Percentiles rank a stretch among this genome's conserved stretches.
Evolutionary conservation across 2,797 vertebrate genomes (phyloP).

Genomic region (Gobio occitaniae): DNA sequence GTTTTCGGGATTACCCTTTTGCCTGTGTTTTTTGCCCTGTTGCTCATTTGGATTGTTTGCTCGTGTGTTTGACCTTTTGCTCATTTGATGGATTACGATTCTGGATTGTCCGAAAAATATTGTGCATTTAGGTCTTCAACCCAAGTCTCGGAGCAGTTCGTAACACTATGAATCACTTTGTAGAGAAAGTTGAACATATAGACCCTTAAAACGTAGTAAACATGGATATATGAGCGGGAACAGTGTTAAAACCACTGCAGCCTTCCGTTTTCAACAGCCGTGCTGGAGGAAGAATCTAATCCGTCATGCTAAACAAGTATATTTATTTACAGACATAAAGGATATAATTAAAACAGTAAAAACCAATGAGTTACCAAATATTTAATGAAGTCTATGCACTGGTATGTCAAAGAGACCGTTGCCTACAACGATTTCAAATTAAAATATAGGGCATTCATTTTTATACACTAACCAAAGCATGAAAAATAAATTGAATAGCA

Average conservation of each 20-base stretch:
- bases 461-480: constrained; percentile 1
- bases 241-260: not conserved
- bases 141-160: too few relatives aligned
- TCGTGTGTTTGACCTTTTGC: too few relatives aligned
- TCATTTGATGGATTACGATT: too few relatives aligned
- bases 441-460: not conserved
- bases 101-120: too few relatives aligned
- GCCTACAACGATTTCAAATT: not conserved
- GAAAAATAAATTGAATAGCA: not conserved
- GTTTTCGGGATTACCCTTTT: too few relatives aligned
- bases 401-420: constrained; percentile 1
- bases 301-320: not conserved
- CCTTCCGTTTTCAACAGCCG: not conserved
- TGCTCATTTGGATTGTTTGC: too few relatives aligned
- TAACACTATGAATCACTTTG: too few relatives aligned
- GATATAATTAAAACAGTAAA: constrained; percentile 16
- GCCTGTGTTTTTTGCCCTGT: too few relatives aligned
- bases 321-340: constrained; percentile 2
- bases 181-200: too few relatives aligned
- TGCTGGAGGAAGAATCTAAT: not conserved
- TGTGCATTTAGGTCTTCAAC: too few relatives aligned
- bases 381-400: not conserved
- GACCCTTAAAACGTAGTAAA: not conserved
- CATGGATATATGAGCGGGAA: not conserved
- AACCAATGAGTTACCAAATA: constrained; percentile 5